phyloP scores from a whole-genome alignment of 1,140 invertebrate genomes.

The Alviniconcha marisindica region DNA sequence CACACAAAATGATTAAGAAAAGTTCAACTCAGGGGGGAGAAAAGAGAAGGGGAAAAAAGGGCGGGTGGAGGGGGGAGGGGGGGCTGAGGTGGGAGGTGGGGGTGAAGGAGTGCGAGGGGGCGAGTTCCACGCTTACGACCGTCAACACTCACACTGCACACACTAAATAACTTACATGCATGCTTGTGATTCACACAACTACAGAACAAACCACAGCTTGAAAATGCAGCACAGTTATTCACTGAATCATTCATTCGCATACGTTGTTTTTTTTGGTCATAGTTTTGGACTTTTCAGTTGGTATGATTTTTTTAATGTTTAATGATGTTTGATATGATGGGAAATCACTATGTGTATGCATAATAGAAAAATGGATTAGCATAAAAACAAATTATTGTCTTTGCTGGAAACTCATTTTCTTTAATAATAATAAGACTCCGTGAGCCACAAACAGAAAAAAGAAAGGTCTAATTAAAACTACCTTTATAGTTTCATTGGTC shows the following conservation, averaged over 20 bases:
- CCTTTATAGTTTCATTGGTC: too few relatives aligned
- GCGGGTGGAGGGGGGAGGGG: background rate
- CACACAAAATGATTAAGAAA: background rate
- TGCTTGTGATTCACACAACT: background rate
- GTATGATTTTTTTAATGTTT: background rate
- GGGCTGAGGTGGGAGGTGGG: background rate
- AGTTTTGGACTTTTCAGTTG: background rate
- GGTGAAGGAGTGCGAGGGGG: background rate
- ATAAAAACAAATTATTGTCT: too few relatives aligned
- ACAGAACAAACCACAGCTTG: background rate
- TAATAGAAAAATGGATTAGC: background rate
- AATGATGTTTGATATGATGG: background rate
- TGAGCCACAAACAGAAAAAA: background rate
- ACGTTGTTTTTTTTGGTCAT: background rate
- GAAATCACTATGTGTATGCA: background rate
- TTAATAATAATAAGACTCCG: background rate
- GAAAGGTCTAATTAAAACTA: background rate
- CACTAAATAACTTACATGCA: conserved; percentile 26
- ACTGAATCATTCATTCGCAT: background rate
- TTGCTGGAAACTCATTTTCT: background rate
- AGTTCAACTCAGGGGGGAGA: background rate
- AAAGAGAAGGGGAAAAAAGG: background rate
- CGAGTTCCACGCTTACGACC: background rate
- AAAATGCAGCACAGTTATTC: background rate
- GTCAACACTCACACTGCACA: background rate